Percentiles rank a stretch among this genome's conserved stretches.
phyloP scores from a whole-genome alignment of 2,797 vertebrate species.

The Aselliscus stoliczkanus region DNA sequence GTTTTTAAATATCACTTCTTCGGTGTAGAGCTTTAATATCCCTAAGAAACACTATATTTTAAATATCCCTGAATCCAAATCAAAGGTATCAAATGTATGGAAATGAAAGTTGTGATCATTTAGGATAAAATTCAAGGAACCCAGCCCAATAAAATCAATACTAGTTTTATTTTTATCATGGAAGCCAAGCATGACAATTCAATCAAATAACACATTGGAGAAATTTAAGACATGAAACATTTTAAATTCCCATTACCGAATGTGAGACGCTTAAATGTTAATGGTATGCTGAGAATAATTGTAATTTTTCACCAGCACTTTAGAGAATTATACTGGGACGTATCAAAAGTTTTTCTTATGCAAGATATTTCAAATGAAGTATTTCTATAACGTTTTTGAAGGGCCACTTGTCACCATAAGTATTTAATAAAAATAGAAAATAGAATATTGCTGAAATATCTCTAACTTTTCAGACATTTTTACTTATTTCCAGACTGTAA shows the following conservation, averaged over 20 bases:
- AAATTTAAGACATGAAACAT: slow-evolving; percentile 50
- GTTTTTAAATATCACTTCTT: slow-evolving; percentile 34
- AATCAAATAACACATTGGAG: neutral
- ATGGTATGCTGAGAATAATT: slow-evolving; percentile 47
- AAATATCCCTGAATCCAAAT: slow-evolving; percentile 18
- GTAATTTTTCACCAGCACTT: neutral
- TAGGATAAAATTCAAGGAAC: neutral
- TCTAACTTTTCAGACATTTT: slow-evolving; percentile 1
- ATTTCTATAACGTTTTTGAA: slow-evolving; percentile 44
- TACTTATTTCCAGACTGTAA: neutral
- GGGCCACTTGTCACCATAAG: neutral
- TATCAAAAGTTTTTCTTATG: neutral
- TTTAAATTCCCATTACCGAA: slow-evolving; percentile 37
- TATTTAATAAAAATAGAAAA: slow-evolving; percentile 26
- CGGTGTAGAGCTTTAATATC: neutral
- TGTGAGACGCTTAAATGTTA: slow-evolving; percentile 44
- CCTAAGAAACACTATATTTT: slow-evolving; percentile 6
- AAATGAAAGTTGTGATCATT: neutral
- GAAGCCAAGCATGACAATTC: slow-evolving; percentile 35
- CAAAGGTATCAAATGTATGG: slow-evolving; percentile 19
- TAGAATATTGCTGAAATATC: slow-evolving; percentile 18
- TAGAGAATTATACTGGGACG: slow-evolving; percentile 46
- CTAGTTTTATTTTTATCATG: slow-evolving; percentile 15
- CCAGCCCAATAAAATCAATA: slow-evolving; percentile 29
- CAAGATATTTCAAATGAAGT: neutral